Evolutionary conservation across 2,113 vertebrate genomes (phyloP).

Genomic region (Forbesichthys papilliferus): DNA sequence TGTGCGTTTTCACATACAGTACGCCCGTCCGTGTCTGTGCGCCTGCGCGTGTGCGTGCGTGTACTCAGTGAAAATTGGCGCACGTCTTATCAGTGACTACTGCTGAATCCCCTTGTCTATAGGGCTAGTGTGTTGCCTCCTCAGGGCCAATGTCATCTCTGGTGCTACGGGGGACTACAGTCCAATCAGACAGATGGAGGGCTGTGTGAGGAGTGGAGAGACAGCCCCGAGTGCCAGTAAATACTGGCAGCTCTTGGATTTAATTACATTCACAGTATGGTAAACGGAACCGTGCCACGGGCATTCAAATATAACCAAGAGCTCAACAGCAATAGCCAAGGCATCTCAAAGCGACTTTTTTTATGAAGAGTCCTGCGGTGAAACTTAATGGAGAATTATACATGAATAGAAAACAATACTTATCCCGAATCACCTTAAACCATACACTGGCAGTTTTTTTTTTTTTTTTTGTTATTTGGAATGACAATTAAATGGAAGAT

Average conservation of each 20-base stretch:
- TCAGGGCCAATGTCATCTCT: conserved; percentile 55
- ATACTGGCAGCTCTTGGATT: conserved; percentile 76
- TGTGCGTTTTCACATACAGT: too few relatives aligned
- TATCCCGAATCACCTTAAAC: background rate
- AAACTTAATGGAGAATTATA: conserved; percentile 42
- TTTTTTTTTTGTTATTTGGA: too few relatives aligned
- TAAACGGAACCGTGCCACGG: conserved; percentile 69
- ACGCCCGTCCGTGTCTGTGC: too few relatives aligned
- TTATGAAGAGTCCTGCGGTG: conserved; percentile 38
- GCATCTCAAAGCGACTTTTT: conserved; percentile 38
- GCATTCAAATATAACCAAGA: conserved; percentile 59
- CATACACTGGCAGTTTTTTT: background rate
- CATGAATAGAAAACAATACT: conserved; percentile 29
- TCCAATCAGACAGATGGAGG: conserved; percentile 78
- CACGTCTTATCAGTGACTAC: conserved; percentile 11
- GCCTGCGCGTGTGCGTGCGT: background rate
- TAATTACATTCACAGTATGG: conserved; percentile 83
- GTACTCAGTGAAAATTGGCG: background rate
- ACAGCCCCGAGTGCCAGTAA: conserved; percentile 65
- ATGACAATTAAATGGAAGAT: too few relatives aligned
- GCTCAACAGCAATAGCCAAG: conserved; percentile 42
- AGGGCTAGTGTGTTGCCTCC: conserved; percentile 53
- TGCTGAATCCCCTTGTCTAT: conserved; percentile 51
- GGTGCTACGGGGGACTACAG: conserved; percentile 66
- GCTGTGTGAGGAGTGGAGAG: conserved; percentile 64